These are phyloP conservation scores for Balearica regulorum DNA, from an alignment of 2,797 vertebrate genomes.

Conservation along the genomic window DNA sequence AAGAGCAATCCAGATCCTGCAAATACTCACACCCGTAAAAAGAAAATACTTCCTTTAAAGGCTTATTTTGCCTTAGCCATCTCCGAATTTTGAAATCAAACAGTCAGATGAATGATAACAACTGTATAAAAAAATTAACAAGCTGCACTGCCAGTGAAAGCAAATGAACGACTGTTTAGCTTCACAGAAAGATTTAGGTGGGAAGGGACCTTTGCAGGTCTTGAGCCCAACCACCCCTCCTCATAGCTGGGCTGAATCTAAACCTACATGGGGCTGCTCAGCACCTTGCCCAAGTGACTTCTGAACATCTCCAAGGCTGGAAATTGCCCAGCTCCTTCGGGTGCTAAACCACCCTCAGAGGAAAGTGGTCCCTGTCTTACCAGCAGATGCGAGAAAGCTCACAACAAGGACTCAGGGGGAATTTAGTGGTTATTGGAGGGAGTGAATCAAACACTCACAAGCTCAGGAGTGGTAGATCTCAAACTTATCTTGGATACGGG, in stretches of 20 bases:
- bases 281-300: background rate
- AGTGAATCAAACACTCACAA: background rate
- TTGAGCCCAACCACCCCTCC: background rate
- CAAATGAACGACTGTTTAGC: background rate
- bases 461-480: background rate
- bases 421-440: background rate
- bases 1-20: background rate
- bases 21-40: background rate
- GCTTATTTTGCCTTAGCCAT: background rate
- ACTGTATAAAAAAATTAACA: background rate
- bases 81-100: background rate
- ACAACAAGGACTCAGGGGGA: background rate
- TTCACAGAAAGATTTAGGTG: background rate
- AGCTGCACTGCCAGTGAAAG: background rate
- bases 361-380: background rate
- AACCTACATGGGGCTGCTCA: background rate
- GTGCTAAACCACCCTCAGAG: background rate
- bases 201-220: background rate
- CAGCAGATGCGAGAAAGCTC: background rate
- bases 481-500: background rate
- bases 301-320: background rate
- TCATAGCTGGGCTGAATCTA: background rate
- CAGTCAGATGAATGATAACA: background rate
- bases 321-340: background rate
- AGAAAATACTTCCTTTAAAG: background rate